Evolutionary conservation across 2,888 invertebrate genomes (phyloP), one percentile per base, ranked within the genome.

Genomic region (Drosophila mulleri): DNA sequence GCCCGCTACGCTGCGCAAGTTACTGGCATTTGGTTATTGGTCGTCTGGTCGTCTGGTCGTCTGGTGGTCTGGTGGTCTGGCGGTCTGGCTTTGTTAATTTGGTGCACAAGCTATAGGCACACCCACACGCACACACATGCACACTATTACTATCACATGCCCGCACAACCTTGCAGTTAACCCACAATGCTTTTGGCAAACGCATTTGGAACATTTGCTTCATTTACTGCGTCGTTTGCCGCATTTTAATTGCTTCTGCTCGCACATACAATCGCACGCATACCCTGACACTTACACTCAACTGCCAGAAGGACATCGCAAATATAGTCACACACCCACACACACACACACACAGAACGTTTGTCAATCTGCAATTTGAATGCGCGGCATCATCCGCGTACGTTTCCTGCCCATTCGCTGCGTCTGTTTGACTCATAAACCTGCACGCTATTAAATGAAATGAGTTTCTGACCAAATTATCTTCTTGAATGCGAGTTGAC

Each of bases 211-310:
- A 73, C 90, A 88, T 87, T 85, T 83, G 88, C 86, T 87, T 88
- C 89, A 89, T 87, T 87, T 87, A 89, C 89, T 83, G 88, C 90
- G 88, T 83, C 90, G 86, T 79, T 87, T 89, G 86, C 86, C 89
- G 90, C 86, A 89, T 87, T 87, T 87, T 87, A 87, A 87, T 87
- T 87, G 86, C 86, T 87, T 87, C 77, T 89, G 77, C 90, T 71
- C 77, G 75, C 84, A 75, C 72, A 86, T 54, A 72, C 18, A 54
- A 23, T n/a, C 54, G 39, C 54, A 41, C 54, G 23, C 54, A 54
- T 52, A 16, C 16, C 52, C 63, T 39, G 58, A 64, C 72, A 62
- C 68, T 73, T 73, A 68, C 66, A 61, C 54, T 44, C 52, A 45
- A 56, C 64, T 64, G 60, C 26, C 66, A 67, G 47, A 54, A 68